These are phyloP conservation scores for Drosophila mettleri DNA, from an alignment of 2,888 invertebrate genomes.

Conservation along the genomic window DNA sequence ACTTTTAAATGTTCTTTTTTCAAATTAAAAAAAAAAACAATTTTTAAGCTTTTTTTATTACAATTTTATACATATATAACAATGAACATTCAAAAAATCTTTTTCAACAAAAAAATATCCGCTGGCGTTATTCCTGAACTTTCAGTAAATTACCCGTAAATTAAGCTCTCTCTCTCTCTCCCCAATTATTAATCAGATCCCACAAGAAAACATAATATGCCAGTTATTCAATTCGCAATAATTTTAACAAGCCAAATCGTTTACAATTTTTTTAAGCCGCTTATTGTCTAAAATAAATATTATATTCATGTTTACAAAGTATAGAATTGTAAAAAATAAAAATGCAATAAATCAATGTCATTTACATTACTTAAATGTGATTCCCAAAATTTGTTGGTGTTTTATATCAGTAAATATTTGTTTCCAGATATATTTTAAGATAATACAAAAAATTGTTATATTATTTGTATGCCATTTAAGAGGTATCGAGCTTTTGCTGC, in stretches of 20 bases:
- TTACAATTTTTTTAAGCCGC: neutral
- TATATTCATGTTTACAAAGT: neutral
- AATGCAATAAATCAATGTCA: neutral
- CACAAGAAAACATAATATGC: neutral
- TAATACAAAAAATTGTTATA: neutral
- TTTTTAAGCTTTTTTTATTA: too few relatives aligned
- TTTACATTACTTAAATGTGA: neutral
- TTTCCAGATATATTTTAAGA: neutral
- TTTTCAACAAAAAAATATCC: too few relatives aligned
- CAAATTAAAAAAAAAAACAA: too few relatives aligned
- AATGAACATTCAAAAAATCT: too few relatives aligned
- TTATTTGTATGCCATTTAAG: neutral
- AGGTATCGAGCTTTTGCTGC: too few relatives aligned
- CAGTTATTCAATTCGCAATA: neutral
- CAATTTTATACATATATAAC: too few relatives aligned
- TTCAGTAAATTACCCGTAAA: too few relatives aligned
- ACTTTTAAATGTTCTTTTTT: too few relatives aligned
- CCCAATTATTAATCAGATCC: too few relatives aligned
- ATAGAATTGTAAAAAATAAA: neutral
- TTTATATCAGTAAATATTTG: neutral
- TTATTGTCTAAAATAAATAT: neutral
- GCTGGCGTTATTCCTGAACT: too few relatives aligned
- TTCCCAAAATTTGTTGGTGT: too few relatives aligned
- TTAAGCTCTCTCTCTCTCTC: too few relatives aligned
- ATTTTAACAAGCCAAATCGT: neutral